Base-by-base conservation (phyloP, 1,140 invertebrate species). In the Bombus sylvicola region DNA sequence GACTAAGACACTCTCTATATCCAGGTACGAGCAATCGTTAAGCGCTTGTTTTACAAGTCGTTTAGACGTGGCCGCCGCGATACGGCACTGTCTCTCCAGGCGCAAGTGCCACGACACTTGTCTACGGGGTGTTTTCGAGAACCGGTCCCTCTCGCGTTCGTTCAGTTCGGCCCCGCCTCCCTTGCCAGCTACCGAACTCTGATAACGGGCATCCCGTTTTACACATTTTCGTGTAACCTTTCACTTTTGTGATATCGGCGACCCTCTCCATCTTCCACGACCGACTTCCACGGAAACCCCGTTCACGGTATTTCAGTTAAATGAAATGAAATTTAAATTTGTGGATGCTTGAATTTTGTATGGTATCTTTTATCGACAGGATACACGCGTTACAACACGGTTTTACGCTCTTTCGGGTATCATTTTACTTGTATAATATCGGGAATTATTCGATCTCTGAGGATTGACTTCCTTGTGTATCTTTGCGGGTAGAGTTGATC, bases 1-100 rank as follows among this genome's bases (percentile, higher is more conserved):
- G 22, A 10, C 37, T 66, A 47, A 72, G n/a, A 28, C 59, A 22
- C 39, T 78, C 86, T 88, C 75, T 73, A 25, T 66, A 85, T 87
- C 75, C 87, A 90, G 89, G 89, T 86, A 88, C 88, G 87, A 90
- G 93, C 91, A 94, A 94, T 94, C 93, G 92, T 95, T 95, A 95
- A 95, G 92, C 94, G 93, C 93, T 95, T 95, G 94, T 95, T 94
- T 94, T 94, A 95, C 94, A 95, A 94, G 95, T 93, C 94, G 93
- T 95, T 95, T 94, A 94, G 92, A 92, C 91, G 89, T 89, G 91
- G 89, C 85, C 90, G 88, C 82, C 88, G 91, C 90, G 92, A 94
- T 94, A 94, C 89, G 91, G 89, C 88, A 91, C 92, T 87, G 91
- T 92, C 90, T 91, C 28, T 13, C 15, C 84, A 74, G 41, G 39